Percentiles rank a stretch among this genome's conserved stretches.
Conservation (phyloP, 1,140 invertebrate species). For the Ceratoteleas bidentatus region DNA sequence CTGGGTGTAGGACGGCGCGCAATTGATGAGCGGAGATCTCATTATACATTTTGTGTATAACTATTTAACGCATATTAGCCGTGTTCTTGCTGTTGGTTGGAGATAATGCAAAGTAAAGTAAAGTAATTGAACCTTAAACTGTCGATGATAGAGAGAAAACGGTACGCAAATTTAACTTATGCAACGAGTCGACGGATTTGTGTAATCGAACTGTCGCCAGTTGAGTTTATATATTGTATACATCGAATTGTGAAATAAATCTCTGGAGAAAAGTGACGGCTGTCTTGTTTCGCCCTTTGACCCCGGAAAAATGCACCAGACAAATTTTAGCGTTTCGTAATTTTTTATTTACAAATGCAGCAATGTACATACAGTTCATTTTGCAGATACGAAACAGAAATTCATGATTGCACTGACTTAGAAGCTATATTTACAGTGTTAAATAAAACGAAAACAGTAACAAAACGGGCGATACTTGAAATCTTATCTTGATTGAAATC, state of each 20-base stretch:
- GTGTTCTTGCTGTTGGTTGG: conserved; percentile 60
- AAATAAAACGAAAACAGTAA: conserved; percentile 9
- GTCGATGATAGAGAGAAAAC: conserved; percentile 14
- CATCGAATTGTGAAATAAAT: conserved; percentile 76
- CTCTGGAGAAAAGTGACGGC: conserved; percentile 68
- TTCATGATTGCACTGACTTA: background rate
- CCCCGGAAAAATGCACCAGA: background rate
- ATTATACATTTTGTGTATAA: conserved; percentile 67
- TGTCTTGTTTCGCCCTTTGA: background rate
- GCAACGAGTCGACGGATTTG: conserved; percentile 39
- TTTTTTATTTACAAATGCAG: conserved; percentile 5
- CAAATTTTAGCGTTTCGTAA: background rate
- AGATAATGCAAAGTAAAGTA: conserved; percentile 48
- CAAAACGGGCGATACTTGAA: too few relatives aligned
- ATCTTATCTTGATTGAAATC: too few relatives aligned
- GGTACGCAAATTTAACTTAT: conserved; percentile 60
- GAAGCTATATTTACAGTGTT: conserved; percentile 13
- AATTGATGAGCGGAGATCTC: conserved; percentile 74
- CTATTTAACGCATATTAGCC: conserved; percentile 70
- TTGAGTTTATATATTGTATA: conserved; percentile 78
- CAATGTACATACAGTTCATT: background rate
- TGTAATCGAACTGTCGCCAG: conserved; percentile 65
- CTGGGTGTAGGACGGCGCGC: conserved; percentile 77
- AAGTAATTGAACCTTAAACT: too few relatives aligned
- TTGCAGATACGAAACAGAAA: background rate